A percentile compares a stretch with the other conserved stretches of the same genome.
Evolutionary conservation across 2,888 invertebrate genomes (phyloP).

Genomic region (Ligdia adustata): DNA sequence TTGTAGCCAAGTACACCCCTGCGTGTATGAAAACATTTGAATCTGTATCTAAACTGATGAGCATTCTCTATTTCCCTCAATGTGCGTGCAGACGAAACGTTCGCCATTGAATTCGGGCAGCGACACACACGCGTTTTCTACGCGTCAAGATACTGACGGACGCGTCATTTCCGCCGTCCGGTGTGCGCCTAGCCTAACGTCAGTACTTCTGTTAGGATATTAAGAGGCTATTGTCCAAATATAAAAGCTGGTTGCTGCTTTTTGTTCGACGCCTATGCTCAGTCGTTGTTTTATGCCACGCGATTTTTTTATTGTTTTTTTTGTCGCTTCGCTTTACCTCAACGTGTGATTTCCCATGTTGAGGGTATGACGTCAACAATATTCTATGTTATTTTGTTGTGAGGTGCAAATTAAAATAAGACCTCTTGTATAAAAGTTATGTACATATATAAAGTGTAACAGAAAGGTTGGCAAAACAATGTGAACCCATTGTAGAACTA

Average conservation of each 20-base stretch:
- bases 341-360: too few relatives aligned
- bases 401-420: too few relatives aligned
- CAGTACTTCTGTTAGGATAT: constrained; percentile 54
- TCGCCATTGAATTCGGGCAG: constrained; percentile 31
- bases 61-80: not conserved
- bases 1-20: not conserved
- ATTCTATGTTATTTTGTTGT: not conserved
- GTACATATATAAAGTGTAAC: too few relatives aligned
- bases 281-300: constrained; percentile 24
- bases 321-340: too few relatives aligned
- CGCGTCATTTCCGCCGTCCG: constrained; percentile 63
- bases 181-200: constrained; percentile 47
- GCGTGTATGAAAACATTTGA: not conserved
- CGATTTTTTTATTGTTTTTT: constrained; percentile 26
- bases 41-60: not conserved
- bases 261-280: constrained; percentile 41
- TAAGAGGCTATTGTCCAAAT: constrained; percentile 57
- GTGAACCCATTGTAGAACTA: too few relatives aligned
- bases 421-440: too few relatives aligned
- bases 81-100: not conserved
- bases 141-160: constrained; percentile 55
- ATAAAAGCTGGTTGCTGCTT: constrained; percentile 52
- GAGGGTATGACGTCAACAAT: not conserved
- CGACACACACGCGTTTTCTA: constrained; percentile 28
- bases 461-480: too few relatives aligned